Evolutionary conservation across 2,797 vertebrate genomes (phyloP), one percentile per base, ranked within the genome.

Genomic region (Alosa sapidissima): DNA sequence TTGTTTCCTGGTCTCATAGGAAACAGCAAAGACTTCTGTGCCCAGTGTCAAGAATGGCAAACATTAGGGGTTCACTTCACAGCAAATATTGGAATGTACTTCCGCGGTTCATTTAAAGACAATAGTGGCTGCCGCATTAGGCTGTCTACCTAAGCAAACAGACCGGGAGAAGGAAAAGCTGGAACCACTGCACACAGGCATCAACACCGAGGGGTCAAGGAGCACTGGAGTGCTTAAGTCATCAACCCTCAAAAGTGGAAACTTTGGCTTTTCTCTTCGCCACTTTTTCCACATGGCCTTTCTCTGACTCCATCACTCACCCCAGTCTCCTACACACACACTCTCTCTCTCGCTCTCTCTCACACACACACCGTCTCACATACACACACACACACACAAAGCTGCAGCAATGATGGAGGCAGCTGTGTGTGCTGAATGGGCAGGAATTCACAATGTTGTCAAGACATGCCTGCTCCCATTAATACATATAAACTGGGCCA

Each of bases 401-500:
- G 52, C 45, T 82, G 81, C 51, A 60, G 55, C 62, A 52, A 24
- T 60, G 86, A 65, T 83, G 47, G 49, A 48, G 55, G 16, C 47
- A 82, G 54, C 82, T 82, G 54, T 78, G 85, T 68, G 82, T 78
- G 68, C 72, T 83, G 83, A 54, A 81, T 82, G 82, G 65, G 85
- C 83, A 82, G 84, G 85, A 86, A 86, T 89, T 87, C 84, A 85
- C 82, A 72, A 54, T n/a, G 83, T 68, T 89, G 86, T 89, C 85
- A 87, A 87, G 85, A 86, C 85, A 87, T 89, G 86, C 85, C 86
- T 62, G 55, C 52, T 89, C 83, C 82, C 62, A 87, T 87, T 84
- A 87, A 78, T 54, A 82, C 41, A 78, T 81, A 82, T 55, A 62
- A 55, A 58, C 75, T 62, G n/a, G 54, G 36, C 47, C 54, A 48